Evolutionary conservation across 1,140 invertebrate genomes (phyloP).

Genomic region (Aplysia californica): DNA sequence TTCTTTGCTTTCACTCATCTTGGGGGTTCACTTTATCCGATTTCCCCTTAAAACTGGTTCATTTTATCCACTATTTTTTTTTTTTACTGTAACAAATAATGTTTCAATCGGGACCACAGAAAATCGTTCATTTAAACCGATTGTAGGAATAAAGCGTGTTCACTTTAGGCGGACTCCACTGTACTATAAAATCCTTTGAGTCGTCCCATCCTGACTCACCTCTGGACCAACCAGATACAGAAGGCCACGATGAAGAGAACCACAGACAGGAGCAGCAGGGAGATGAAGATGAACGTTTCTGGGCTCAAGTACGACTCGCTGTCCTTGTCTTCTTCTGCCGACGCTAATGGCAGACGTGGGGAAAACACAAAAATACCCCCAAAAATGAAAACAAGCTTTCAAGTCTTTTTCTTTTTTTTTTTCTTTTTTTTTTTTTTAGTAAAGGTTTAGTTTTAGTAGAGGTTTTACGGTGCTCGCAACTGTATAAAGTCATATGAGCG

Average conservation of each 20-base stretch:
- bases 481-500: too few species aligned
- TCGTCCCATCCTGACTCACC: neutral
- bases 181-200: neutral
- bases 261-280: neutral
- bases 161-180: neutral
- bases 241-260: neutral
- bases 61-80: too few species aligned
- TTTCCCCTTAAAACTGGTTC: too few species aligned
- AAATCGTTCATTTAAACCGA: too few species aligned
- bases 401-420: too few species aligned
- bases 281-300: neutral
- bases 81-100: too few species aligned
- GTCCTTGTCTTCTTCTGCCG: neutral
- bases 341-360: neutral
- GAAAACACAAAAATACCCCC: neutral
- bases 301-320: neutral
- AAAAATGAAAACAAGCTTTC: neutral
- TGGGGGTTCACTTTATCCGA: too few species aligned
- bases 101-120: too few species aligned
- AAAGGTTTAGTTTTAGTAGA: too few species aligned
- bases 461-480: too few species aligned
- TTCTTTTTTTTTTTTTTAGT: too few species aligned
- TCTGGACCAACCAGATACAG: neutral
- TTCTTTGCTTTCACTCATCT: too few species aligned
- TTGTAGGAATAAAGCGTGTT: neutral